A percentile compares a stretch with the other conserved stretches of the same genome.
phyloP scores from a whole-genome alignment of 2,888 invertebrate genomes.

The Xestia rhomboidea region DNA sequence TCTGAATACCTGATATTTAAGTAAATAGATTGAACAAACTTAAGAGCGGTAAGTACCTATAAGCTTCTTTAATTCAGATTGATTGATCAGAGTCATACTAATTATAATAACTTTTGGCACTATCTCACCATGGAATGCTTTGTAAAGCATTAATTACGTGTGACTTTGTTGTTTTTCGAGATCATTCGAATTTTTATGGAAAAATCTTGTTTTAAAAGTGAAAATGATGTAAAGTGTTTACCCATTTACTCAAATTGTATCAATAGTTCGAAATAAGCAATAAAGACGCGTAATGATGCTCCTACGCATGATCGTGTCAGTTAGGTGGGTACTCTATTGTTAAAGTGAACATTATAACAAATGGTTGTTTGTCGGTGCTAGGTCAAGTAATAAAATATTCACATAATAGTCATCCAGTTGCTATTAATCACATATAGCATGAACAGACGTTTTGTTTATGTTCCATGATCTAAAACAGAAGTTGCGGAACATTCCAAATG shows the following conservation, averaged over 20 bases:
- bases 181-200: not conserved
- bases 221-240: not conserved
- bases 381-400: constrained; percentile 47
- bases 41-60: not conserved
- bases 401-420: constrained; percentile 36
- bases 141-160: not conserved
- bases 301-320: constrained; percentile 20
- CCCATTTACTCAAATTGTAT: not conserved
- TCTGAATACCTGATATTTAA: not conserved
- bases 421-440: constrained; percentile 39
- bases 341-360: constrained; percentile 36
- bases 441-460: constrained; percentile 28
- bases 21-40: not conserved
- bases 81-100: not conserved
- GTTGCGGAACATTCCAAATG: constrained; percentile 40
- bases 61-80: not conserved
- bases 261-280: constrained; percentile 4
- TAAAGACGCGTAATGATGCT: constrained; percentile 13
- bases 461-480: constrained; percentile 56
- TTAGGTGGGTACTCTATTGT: constrained; percentile 41
- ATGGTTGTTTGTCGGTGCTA: constrained; percentile 35
- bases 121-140: not conserved
- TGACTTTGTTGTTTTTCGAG: constrained; percentile 11
- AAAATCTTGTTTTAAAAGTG: not conserved
- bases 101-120: constrained; percentile 1